phyloP scores from a whole-genome alignment of 2,888 invertebrate genomes.

The Chloroclystis v-ata region DNA sequence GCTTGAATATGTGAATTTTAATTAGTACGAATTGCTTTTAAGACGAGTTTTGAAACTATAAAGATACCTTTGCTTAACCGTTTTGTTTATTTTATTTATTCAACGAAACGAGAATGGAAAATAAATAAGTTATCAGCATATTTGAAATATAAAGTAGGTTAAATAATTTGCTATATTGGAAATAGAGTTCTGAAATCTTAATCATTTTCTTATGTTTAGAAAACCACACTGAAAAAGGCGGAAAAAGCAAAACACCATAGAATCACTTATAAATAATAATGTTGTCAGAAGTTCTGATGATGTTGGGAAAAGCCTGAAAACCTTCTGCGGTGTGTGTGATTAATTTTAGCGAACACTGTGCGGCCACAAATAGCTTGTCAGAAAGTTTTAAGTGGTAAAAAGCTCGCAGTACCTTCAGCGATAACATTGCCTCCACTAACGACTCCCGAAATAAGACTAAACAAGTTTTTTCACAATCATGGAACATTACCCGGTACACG shows the following conservation, averaged over 20 bases:
- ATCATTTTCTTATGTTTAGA: too few relatives aligned
- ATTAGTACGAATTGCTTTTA: constrained; percentile 48
- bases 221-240: too few relatives aligned
- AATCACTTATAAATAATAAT: too few relatives aligned
- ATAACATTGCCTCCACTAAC: constrained; percentile 68
- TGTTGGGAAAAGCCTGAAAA: constrained; percentile 36
- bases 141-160: too few relatives aligned
- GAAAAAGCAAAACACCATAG: too few relatives aligned
- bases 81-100: constrained; percentile 30
- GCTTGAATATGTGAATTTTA: constrained; percentile 53
- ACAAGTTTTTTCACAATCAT: constrained; percentile 35
- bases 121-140: constrained; percentile 61
- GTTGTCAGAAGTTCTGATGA: constrained; percentile 44
- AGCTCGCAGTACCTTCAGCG: constrained; percentile 51
- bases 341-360: constrained; percentile 67
- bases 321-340: constrained; percentile 60
- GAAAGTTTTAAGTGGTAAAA: constrained; percentile 74
- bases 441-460: constrained; percentile 62
- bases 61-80: constrained; percentile 29
- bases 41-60: constrained; percentile 37
- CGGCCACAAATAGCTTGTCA: constrained; percentile 70
- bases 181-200: too few relatives aligned
- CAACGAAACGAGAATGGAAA: constrained; percentile 32
- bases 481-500: not conserved
- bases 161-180: too few relatives aligned